Evolutionary conservation across 2,113 vertebrate genomes (phyloP), one percentile per base, ranked within the genome.

Genomic region (Coptodon rendalli): DNA sequence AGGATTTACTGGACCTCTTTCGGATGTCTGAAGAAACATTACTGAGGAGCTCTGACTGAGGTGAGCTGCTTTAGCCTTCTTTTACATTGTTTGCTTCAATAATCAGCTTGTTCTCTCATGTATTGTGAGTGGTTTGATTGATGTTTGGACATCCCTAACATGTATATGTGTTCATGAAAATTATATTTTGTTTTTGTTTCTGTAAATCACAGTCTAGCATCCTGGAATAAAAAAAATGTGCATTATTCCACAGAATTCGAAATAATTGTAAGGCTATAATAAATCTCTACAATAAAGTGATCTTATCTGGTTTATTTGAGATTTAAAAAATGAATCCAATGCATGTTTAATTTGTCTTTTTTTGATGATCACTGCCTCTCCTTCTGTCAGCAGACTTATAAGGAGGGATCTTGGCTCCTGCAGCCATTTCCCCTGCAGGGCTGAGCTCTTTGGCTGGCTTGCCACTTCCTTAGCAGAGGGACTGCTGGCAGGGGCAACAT

Each of bases 401-500:
- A 93, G 88, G 89, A 91, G 83, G 76, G 50, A 81, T 91, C 92
- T 95, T 93, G 94, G 94, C 92, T 92, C 84, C 80, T 71, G 87
- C 87, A 83, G 87, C 79, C 81, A 3, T 80, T 89, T 83, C 87
- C 83, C 94, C 94, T 93, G 94, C 92, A 92, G 95, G 68, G 92
- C 91, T 93, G 89, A 93, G 89, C 94, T 92, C 90, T 94, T 94
- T 95, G 95, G 94, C 94, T 85, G 89, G 86, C 85, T 86, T n/a
- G 13, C 22, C 81, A 91, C 91, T 95, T 96, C 94, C 94, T 90
- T 86, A 93, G 89, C 96, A 93, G 92, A 95, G 95, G 94, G 95
- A 84, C 91, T 88, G 91, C 94, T 95, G 94, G 96, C 96, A 94
- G 94, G 87, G 63, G 92, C 93, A 81, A 92, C 92, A 86, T 73